Conservation (phyloP, 2,888 invertebrate genomes). For the Cantharis lateralis region DNA sequence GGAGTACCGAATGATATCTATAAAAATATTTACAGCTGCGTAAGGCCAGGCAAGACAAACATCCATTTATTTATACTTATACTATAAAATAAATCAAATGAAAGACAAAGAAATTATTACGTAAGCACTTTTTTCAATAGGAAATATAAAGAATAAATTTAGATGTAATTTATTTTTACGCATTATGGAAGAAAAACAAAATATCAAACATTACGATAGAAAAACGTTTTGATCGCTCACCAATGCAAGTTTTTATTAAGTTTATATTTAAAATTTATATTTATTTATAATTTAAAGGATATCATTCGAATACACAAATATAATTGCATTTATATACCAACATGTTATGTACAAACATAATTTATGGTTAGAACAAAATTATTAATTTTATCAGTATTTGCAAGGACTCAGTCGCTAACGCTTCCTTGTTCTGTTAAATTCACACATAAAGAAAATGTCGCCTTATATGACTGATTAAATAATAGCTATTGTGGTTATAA, state of each 20-base stretch:
- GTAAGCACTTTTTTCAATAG: background rate
- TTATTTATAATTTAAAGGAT: no score
- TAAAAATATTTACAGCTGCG: background rate
- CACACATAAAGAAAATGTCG: no score
- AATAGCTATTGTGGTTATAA: no score
- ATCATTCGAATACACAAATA: no score
- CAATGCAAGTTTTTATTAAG: background rate
- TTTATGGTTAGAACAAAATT: no score
- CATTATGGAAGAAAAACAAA: background rate
- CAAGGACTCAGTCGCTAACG: no score
- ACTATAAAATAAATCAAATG: background rate
- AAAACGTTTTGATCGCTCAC: background rate
- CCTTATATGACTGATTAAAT: no score
- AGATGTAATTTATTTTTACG: background rate
- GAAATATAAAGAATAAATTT: background rate
- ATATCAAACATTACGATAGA: background rate
- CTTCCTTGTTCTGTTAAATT: no score
- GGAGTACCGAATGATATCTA: background rate
- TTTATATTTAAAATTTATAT: no score
- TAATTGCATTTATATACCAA: no score
- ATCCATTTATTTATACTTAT: background rate
- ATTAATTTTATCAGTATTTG: no score
- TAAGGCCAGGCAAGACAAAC: background rate
- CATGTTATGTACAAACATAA: no score
- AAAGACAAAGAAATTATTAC: background rate